These are phyloP conservation scores for Cristatella mucedo DNA, from an alignment of 2,888 invertebrate genomes.

Conservation along the genomic window DNA sequence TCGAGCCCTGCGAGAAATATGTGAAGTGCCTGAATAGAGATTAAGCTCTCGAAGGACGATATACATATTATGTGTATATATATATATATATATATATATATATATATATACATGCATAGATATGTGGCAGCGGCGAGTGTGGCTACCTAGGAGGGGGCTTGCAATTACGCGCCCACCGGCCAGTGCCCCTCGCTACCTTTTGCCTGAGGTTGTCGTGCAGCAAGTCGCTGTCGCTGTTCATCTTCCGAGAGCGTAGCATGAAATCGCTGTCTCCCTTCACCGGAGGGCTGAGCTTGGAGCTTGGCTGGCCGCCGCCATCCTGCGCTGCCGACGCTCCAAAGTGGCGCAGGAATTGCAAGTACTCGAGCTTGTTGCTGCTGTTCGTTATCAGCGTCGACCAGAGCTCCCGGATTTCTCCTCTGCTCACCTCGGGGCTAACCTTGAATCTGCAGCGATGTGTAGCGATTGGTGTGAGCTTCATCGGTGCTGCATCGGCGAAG, in stretches of 20 bases:
- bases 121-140: too few relatives aligned
- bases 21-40: too few relatives aligned
- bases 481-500: too few relatives aligned
- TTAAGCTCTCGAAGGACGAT: too few relatives aligned
- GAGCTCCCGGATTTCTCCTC: conserved; percentile 33
- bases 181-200: conserved; percentile 21
- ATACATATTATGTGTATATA: too few relatives aligned
- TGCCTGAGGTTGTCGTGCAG: conserved; percentile 31
- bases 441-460: too few relatives aligned
- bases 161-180: background rate
- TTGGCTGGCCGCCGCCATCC: too few relatives aligned
- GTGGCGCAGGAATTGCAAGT: conserved; percentile 33
- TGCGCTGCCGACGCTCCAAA: conserved; percentile 36
- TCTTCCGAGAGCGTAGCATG: conserved; percentile 32
- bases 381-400: conserved; percentile 38
- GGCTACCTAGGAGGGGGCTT: too few relatives aligned
- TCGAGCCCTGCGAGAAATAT: too few relatives aligned
- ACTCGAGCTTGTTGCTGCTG: conserved; percentile 32
- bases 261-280: conserved; percentile 33
- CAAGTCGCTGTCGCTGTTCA: conserved; percentile 36
- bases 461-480: too few relatives aligned
- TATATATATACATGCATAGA: too few relatives aligned
- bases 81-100: too few relatives aligned
- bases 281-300: conserved; percentile 33
- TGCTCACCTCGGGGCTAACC: conserved; percentile 26